Base-by-base conservation (phyloP, 2,888 invertebrate genomes). In the Patella ulyssiponensis region DNA sequence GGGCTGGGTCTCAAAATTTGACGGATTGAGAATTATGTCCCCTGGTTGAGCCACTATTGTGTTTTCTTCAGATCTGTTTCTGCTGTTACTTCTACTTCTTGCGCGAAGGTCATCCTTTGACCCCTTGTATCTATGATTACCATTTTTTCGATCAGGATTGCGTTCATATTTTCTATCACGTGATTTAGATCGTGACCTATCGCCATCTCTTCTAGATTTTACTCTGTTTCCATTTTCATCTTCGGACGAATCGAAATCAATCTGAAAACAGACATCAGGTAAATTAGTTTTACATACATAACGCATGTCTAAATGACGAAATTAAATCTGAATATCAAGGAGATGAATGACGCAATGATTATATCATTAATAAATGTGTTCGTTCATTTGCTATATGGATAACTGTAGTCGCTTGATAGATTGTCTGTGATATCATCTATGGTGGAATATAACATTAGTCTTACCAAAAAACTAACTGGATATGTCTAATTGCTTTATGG, bases 191-290 rank as follows among this genome's bases (percentile, higher is more conserved):
- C 64, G 20, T 23, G 64, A 64, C 14, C 64, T 64, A 1, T 64
- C 23, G 23, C 23, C 64, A 0, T 7, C 9, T 9, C 5, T 44
- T 9, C 20, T 3, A 12, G 64, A 15, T 23, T 64, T 64, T 64
- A 23, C 23, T 23, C 23, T 64, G 64, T 64, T 64, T 20, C 64
- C 64, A 20, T 64, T 64, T 64, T 64, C 64, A 64, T 64, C 64
- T 5, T 64, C 64, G 20, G 64, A 64, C 9, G 64, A 64, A 23
- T 64, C 64, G 64, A 64, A 64, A 23, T 64, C 23, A 9, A 64
- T 12, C 64, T 64, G 64, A 14, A 64, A 64, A 44, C 7, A 44
- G 44, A 44, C 7, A 44, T 44, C 9, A 9, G 0, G 44, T 7
- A 44, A 7, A 44, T 44, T 9, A 9, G 33, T 33, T 33, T 33